A percentile compares a stretch with the other conserved stretches of the same genome.
Conservation (phyloP, 2,888 invertebrate genomes). For the Morinoia aosen region DNA sequence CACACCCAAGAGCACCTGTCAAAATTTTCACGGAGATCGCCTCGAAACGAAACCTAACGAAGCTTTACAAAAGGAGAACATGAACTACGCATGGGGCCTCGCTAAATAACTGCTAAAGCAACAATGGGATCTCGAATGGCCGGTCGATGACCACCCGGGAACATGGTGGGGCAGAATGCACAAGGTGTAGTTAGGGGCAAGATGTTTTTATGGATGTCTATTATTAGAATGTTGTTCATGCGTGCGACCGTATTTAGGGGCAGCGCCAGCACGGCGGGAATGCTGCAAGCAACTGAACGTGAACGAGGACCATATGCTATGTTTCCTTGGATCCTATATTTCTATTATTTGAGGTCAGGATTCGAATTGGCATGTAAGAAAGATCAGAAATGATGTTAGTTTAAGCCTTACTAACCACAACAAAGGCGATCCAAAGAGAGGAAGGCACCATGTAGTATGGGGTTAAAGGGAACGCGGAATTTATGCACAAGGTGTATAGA, state of each 20-base stretch:
- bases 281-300: background rate
- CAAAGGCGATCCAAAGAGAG: no score
- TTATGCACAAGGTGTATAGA: no score
- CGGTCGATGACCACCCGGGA: background rate
- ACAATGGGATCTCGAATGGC: background rate
- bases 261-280: background rate
- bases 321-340: background rate
- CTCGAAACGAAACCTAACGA: background rate
- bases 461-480: no score
- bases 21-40: background rate
- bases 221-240: constrained; percentile 27
- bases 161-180: constrained; percentile 22
- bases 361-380: background rate
- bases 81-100: background rate
- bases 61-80: background rate
- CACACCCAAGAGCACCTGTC: background rate
- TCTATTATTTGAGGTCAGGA: background rate
- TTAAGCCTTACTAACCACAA: no score
- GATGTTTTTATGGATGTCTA: constrained; percentile 9
- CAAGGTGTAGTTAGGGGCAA: background rate
- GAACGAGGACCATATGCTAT: background rate
- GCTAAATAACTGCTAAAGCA: background rate
- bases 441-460: no score
- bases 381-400: background rate
- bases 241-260: background rate